A percentile compares a stretch with the other conserved stretches of the same genome.
Conservation (phyloP, 2,113 vertebrate species). For the Eonycteris spelaea region DNA sequence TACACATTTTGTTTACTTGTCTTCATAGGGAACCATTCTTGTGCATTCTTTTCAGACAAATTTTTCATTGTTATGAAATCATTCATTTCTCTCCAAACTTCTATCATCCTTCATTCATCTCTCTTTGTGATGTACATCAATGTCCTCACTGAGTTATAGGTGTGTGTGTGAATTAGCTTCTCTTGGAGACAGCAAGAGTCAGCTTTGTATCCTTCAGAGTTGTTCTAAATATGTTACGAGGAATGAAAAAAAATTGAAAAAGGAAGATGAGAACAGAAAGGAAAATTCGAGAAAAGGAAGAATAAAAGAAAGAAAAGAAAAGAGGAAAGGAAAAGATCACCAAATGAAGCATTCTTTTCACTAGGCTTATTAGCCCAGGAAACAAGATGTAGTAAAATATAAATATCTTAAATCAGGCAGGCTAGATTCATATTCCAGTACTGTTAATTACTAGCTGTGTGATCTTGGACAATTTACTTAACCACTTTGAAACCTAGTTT, state of each 20-base stretch:
- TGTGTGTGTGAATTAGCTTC: background rate
- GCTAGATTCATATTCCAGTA: background rate
- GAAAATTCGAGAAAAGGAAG: background rate
- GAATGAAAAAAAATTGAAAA: background rate
- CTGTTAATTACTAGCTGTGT: background rate
- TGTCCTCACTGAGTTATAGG: background rate
- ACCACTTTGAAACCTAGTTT: background rate
- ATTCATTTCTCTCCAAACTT: background rate
- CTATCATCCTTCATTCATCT: background rate
- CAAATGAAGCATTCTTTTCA: background rate
- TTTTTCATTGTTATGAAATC: background rate
- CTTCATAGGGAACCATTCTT: background rate
- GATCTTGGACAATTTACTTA: background rate
- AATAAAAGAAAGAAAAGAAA: background rate
- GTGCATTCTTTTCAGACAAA: background rate
- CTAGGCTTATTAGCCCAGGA: background rate
- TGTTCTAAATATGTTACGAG: background rate
- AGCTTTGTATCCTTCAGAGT: background rate
- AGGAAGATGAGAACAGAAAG: background rate
- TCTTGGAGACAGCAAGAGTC: background rate
- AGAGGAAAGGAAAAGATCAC: background rate
- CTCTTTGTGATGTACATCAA: background rate
- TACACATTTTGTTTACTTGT: background rate
- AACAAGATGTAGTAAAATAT: background rate
- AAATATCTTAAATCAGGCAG: background rate